Evolutionary conservation across 2,888 invertebrate genomes (phyloP).

Genomic region (Ischnus inquisitorius): DNA sequence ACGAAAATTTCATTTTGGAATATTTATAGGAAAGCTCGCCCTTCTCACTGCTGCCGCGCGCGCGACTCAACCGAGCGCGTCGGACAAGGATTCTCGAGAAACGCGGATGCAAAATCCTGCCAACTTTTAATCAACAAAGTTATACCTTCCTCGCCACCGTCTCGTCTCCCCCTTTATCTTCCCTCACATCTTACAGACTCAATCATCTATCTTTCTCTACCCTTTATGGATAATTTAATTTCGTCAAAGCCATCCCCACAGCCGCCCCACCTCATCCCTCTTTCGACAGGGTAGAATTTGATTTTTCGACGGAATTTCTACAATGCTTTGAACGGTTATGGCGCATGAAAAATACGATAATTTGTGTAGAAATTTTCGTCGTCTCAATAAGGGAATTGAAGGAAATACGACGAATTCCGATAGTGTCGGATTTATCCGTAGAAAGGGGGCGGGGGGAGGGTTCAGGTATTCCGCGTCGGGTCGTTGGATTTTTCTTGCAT

Average conservation of each 20-base stretch:
- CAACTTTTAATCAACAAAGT: slow-evolving; percentile 62
- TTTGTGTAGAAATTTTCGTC: neutral
- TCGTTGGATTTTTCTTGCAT: slow-evolving; percentile 59
- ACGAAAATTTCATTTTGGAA: slow-evolving; percentile 53
- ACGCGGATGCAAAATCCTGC: slow-evolving; percentile 33
- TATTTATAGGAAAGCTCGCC: slow-evolving; percentile 47
- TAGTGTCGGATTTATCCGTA: slow-evolving; percentile 20
- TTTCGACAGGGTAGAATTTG: neutral
- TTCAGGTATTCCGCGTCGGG: slow-evolving; percentile 35
- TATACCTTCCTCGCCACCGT: slow-evolving; percentile 32
- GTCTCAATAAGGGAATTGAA: neutral
- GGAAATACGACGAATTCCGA: slow-evolving; percentile 2
- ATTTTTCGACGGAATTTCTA: neutral
- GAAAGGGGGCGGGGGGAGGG: neutral
- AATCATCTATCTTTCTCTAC: slow-evolving; percentile 1
- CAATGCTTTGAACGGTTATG: neutral
- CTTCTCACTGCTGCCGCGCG: neutral
- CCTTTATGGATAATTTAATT: slow-evolving; percentile 32
- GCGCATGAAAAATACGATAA: neutral
- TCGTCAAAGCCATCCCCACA: neutral
- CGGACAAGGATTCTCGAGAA: neutral
- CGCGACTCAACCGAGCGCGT: neutral
- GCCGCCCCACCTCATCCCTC: neutral
- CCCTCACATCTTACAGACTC: slow-evolving; percentile 10
- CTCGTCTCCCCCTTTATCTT: slow-evolving; percentile 6